These are phyloP conservation scores for Drosophila pachea DNA, from an alignment of 1,140 invertebrate genomes.

Conservation along the genomic window DNA sequence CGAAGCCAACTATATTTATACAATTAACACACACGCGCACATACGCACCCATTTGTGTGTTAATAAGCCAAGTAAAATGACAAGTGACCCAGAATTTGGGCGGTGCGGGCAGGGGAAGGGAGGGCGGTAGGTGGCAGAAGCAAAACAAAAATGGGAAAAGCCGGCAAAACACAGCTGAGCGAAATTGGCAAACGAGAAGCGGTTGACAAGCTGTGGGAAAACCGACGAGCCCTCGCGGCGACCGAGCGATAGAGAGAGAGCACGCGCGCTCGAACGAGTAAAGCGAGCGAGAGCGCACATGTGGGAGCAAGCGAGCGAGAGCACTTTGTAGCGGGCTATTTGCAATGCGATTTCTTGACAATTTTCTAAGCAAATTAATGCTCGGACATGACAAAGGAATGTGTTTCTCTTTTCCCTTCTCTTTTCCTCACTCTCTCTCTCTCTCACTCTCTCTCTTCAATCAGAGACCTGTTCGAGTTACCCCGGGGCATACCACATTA, in stretches of 20 bases:
- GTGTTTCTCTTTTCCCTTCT: neutral
- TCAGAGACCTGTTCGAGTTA: conserved; percentile 31
- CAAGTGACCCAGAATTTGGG: conserved; percentile 37
- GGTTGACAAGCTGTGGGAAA: conserved; percentile 47
- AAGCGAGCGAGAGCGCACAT: neutral
- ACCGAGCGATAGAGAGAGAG: conserved; percentile 15
- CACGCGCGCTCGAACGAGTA: neutral
- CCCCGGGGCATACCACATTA: conserved; percentile 24
- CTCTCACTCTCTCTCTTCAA: neutral
- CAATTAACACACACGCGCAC: conserved; percentile 30
- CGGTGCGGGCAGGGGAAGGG: neutral
- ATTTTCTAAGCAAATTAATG: neutral
- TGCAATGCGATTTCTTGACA: neutral
- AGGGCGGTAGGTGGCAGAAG: conserved; percentile 9
- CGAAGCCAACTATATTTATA: conserved; percentile 44
- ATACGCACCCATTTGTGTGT: conserved; percentile 23
- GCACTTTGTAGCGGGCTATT: neutral
- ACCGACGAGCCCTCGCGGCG: conserved; percentile 37
- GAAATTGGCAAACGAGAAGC: conserved; percentile 39
- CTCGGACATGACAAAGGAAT: neutral
- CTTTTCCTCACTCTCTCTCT: no score
- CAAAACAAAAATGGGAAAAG: conserved; percentile 24
- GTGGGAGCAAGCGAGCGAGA: neutral
- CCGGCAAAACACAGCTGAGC: conserved; percentile 61
- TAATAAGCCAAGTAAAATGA: conserved; percentile 10